phyloP scores from a whole-genome alignment of 1,140 invertebrate species.

The Anastatus disparis region DNA sequence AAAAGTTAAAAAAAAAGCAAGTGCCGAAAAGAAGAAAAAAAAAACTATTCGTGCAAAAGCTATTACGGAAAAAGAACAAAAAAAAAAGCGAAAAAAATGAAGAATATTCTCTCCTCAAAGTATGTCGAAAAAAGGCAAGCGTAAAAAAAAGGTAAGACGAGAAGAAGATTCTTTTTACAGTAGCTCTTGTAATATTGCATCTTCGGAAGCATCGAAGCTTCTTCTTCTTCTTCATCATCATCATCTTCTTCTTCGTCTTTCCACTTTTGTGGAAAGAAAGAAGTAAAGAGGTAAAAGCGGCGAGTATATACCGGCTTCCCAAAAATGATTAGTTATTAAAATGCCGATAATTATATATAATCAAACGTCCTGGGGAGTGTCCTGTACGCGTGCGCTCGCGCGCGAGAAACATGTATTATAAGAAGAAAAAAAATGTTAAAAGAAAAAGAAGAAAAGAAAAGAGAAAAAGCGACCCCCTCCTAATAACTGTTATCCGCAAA shows the following conservation, averaged over 20 bases:
- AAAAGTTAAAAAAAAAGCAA: background rate
- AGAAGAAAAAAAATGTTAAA: too few relatives aligned
- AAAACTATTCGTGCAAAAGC: background rate
- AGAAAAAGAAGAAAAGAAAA: too few relatives aligned
- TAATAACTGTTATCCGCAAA: slow-evolving; percentile 69
- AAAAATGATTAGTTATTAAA: slow-evolving; percentile 69
- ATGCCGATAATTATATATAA: slow-evolving; percentile 69
- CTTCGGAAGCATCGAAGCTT: slow-evolving; percentile 51
- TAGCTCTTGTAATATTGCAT: slow-evolving; percentile 55
- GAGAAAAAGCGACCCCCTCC: too few relatives aligned
- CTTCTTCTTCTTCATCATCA: too few relatives aligned
- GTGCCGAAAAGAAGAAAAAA: slow-evolving; percentile 8
- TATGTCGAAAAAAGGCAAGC: slow-evolving; percentile 3
- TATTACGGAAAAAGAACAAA: too few relatives aligned
- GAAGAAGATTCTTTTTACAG: slow-evolving; percentile 55
- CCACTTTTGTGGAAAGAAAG: slow-evolving; percentile 57
- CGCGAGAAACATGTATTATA: slow-evolving; percentile 60
- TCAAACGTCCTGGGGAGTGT: slow-evolving; percentile 63
- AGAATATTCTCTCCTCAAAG: background rate
- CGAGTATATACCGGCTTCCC: too few relatives aligned
- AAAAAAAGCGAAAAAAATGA: background rate
- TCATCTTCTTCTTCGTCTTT: slow-evolving; percentile 42
- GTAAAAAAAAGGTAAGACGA: slow-evolving; percentile 36
- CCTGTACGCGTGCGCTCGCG: slow-evolving; percentile 50
- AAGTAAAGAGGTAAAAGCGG: slow-evolving; percentile 47